Evolutionary conservation across 2,113 vertebrate genomes (phyloP).

Genomic region (Thunnus maccoyii): DNA sequence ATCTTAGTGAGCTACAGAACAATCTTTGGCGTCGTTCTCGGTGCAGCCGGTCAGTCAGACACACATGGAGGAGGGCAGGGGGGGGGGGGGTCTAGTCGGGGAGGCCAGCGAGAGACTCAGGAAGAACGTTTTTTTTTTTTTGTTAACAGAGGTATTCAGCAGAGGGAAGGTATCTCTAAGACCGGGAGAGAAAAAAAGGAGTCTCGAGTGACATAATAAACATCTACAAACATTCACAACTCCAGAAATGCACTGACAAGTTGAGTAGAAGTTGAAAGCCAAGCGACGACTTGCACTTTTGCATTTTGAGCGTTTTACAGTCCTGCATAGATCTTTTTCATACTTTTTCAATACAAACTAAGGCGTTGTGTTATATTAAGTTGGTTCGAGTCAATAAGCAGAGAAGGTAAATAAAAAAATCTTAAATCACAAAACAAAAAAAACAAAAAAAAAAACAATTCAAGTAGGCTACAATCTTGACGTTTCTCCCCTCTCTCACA

Average conservation of each 20-base stretch:
- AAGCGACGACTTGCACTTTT: constrained; percentile 79
- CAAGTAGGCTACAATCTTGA: constrained; percentile 84
- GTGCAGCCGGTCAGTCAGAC: constrained; percentile 60
- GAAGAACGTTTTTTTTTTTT: constrained; percentile 67
- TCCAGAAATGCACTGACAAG: constrained; percentile 68
- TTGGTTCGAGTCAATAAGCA: constrained; percentile 75
- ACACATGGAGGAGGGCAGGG: constrained; percentile 18
- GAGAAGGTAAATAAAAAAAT: constrained; percentile 64
- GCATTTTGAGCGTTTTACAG: constrained; percentile 81
- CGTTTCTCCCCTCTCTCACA: constrained; percentile 54
- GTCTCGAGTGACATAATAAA: constrained; percentile 38
- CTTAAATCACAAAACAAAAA: constrained; percentile 13
- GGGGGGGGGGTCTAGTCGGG: constrained; percentile 1
- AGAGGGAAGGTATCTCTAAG: constrained; percentile 55
- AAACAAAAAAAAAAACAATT: constrained; percentile 66
- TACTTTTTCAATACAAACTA: constrained; percentile 81
- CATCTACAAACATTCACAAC: constrained; percentile 67
- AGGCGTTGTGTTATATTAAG: constrained; percentile 84
- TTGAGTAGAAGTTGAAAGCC: constrained; percentile 77
- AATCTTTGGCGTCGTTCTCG: constrained; percentile 81
- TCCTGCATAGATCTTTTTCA: constrained; percentile 87
- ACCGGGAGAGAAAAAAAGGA: constrained; percentile 18
- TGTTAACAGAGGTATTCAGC: constrained; percentile 76
- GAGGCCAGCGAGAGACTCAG: constrained; percentile 42
- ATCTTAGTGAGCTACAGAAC: constrained; percentile 64